Percentiles rank a stretch among this genome's conserved stretches.
phyloP scores from a whole-genome alignment of 1,140 invertebrate genomes.

The Chymomyza costata region DNA sequence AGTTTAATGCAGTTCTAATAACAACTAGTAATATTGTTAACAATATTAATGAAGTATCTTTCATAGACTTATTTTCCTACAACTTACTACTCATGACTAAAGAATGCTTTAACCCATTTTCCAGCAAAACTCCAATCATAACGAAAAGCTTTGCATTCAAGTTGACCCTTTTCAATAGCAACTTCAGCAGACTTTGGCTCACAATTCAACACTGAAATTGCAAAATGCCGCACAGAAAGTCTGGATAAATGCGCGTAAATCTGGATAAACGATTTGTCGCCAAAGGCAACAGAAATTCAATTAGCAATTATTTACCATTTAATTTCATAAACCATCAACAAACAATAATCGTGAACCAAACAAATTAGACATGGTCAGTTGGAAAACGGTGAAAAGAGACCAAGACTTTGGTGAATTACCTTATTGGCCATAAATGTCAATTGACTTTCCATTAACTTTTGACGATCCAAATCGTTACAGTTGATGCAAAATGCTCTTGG shows the following conservation, averaged over 20 bases:
- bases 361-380: constrained; percentile 57
- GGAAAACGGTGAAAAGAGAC: constrained; percentile 39
- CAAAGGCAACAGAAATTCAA: constrained; percentile 65
- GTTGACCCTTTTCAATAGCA: too few species aligned
- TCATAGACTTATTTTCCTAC: too few species aligned
- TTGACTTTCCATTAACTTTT: constrained; percentile 72
- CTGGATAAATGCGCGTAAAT: constrained; percentile 60
- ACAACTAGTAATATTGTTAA: too few species aligned
- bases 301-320: constrained; percentile 73
- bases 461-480: constrained; percentile 39
- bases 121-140: too few species aligned
- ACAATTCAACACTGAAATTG: too few species aligned
- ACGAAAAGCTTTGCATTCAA: too few species aligned
- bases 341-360: constrained; percentile 54
- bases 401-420: constrained; percentile 62
- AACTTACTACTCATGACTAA: too few species aligned
- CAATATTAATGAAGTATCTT: too few species aligned
- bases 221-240: constrained; percentile 2
- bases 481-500: not conserved
- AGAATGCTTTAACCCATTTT: too few species aligned
- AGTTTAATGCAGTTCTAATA: too few species aligned
- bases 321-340: constrained; percentile 53
- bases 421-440: constrained; percentile 72
- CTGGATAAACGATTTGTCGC: constrained; percentile 70
- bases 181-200: too few species aligned